Base-by-base conservation (phyloP, 2,797 vertebrate genomes). In the Cetoscarus ocellatus region DNA sequence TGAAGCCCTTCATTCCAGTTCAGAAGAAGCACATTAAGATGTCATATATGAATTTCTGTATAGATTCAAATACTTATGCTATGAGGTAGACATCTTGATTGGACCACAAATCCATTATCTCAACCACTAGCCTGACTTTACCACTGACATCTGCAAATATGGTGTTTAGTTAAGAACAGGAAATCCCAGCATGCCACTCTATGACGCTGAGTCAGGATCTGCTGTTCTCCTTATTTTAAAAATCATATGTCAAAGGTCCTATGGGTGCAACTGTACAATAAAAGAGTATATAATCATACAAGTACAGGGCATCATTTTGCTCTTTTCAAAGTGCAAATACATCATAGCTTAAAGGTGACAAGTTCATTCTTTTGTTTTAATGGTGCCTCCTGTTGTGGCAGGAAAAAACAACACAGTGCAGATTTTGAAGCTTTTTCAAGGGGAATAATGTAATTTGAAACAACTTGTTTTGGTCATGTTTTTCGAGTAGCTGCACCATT, bases 291-390 rank as follows among this genome's bases (percentile, higher is more conserved):
- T 11, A 61, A 59, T 52, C 18, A 15, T 1, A 43, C 43, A 11
- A 49, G 44, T 56, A 71, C 43, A 12, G 48, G 38, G 36, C 8
- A 57, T 53, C 47, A 65, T 54, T 74, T 73, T 72, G 48, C 77
- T 67, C 59, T 44, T 71, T 54, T 71, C 36, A 70, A 60, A 56
- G 58, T 39, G 66, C 38, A 54, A 79, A 57, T 53, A 56, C 19
- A 3, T 73, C 65, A 73, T 38, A 47, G 62, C 51, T 36, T 12
- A 6, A 12, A 52, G 59, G 50, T 17, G 39, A 36, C 62, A 75
- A 8, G 1, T 61, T 68, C 51, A 55, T 54, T 27, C 67, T 49
- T 35, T 34, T 52, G 11, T 27, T 40, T 65, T 58, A 13, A 5
- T 1, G 8, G 43, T 9, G 27, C 12, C 43, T 53, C 34, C 42